phyloP scores from a whole-genome alignment of 1,140 invertebrate genomes.

The Orius insidiosus region DNA sequence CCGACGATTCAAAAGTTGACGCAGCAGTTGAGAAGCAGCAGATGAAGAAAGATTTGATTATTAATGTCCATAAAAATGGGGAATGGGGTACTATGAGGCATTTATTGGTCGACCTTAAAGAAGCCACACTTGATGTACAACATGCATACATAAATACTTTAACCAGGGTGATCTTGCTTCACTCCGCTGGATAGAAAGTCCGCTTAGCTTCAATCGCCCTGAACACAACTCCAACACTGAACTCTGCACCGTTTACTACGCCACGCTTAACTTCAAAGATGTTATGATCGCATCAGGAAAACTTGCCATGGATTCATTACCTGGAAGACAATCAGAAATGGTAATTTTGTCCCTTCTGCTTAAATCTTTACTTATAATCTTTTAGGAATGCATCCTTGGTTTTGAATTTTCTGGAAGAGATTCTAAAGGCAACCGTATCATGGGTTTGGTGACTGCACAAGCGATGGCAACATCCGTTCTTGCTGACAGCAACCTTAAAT shows the following conservation, averaged over 20 bases:
- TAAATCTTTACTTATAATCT: not conserved
- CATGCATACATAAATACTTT: constrained; percentile 88
- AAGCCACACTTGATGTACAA: constrained; percentile 42
- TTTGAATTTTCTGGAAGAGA: constrained; percentile 82
- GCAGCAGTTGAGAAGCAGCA: constrained; percentile 27
- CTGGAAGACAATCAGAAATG: constrained; percentile 57
- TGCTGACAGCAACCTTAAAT: constrained; percentile 69
- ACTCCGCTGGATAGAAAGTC: constrained; percentile 86
- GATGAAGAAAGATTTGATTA: constrained; percentile 57
- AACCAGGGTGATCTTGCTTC: constrained; percentile 81
- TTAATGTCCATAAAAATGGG: constrained; percentile 63
- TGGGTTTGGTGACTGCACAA: constrained; percentile 87
- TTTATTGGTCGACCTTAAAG: constrained; percentile 41
- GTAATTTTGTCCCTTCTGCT: no score
- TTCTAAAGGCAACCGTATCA: constrained; percentile 56
- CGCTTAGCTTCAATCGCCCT: constrained; percentile 40
- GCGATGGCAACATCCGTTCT: constrained; percentile 78
- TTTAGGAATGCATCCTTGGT: constrained; percentile 79
- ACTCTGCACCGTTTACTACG: constrained; percentile 78
- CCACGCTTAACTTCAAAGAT: constrained; percentile 91
- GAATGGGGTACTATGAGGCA: constrained; percentile 74
- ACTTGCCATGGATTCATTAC: constrained; percentile 83
- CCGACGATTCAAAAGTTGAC: constrained; percentile 4
- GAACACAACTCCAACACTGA: constrained; percentile 31
- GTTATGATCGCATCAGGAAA: constrained; percentile 95